Evolutionary conservation across 2,797 vertebrate species (phyloP).

Genomic region (Alca torda): DNA sequence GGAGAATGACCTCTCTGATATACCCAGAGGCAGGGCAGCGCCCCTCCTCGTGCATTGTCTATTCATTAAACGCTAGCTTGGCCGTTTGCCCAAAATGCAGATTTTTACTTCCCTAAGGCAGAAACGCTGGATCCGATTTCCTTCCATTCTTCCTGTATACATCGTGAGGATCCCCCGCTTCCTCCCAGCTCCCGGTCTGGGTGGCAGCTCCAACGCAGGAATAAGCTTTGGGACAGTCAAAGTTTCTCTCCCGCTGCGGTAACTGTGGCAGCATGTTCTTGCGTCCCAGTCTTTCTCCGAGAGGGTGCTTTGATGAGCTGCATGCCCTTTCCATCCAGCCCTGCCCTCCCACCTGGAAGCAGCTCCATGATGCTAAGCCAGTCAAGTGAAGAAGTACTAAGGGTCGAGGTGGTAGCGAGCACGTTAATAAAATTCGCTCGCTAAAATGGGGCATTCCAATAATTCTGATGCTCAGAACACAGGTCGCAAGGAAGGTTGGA

Average conservation of each 20-base stretch:
- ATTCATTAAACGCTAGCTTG: background rate
- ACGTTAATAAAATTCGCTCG: slow-evolving; percentile 7
- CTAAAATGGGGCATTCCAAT: background rate
- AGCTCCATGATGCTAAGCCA: background rate
- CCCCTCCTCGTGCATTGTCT: background rate
- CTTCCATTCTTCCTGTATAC: background rate
- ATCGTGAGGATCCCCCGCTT: background rate
- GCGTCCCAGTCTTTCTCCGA: background rate
- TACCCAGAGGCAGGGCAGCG: background rate
- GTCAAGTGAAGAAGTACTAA: slow-evolving; percentile 15
- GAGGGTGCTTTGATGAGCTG: background rate
- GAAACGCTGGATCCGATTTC: background rate
- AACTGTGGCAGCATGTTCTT: background rate
- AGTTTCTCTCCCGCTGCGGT: background rate
- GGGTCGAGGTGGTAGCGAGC: slow-evolving; percentile 18
- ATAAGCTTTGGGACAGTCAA: background rate
- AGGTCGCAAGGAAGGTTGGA: background rate
- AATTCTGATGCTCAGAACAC: background rate
- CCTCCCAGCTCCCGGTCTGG: background rate
- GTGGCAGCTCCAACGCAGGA: background rate
- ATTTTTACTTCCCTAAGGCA: background rate
- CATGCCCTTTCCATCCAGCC: background rate
- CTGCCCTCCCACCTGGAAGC: background rate
- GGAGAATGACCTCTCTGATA: background rate
- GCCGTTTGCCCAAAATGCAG: background rate